Conservation (phyloP, 1,140 invertebrate genomes). For the Formica exsecta region DNA sequence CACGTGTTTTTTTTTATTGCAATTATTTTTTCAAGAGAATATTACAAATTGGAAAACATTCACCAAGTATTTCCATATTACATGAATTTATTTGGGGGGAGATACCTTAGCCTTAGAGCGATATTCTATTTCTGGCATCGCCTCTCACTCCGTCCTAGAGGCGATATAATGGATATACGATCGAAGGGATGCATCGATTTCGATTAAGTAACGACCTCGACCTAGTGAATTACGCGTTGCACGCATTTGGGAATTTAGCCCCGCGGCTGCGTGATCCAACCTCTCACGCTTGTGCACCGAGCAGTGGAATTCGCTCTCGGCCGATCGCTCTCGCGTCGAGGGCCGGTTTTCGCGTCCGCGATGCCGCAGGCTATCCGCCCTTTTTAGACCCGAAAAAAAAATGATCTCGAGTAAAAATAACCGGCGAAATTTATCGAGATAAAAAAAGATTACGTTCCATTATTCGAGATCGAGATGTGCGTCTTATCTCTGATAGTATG, state of each 20-base stretch:
- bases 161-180: neutral
- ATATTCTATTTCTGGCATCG: neutral
- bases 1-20: neutral
- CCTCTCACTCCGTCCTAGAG: neutral
- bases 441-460: neutral
- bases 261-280: slow-evolving; percentile 42
- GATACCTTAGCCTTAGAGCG: neutral
- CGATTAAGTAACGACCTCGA: slow-evolving; percentile 67
- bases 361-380: slow-evolving; percentile 31
- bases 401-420: slow-evolving; percentile 53
- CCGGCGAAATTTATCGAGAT: slow-evolving; percentile 12
- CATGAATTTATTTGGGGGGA: neutral
- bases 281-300: neutral
- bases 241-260: slow-evolving; percentile 58
- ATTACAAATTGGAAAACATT: neutral
- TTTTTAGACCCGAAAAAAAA: slow-evolving; percentile 40
- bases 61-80: neutral
- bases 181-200: slow-evolving; percentile 54
- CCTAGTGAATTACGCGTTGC: slow-evolving; percentile 66
- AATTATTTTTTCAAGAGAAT: neutral
- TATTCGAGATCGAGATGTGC: neutral
- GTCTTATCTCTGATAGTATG: neutral
- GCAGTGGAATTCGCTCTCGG: slow-evolving; percentile 44
- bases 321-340: slow-evolving; percentile 20
- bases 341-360: slow-evolving; percentile 48